Percentiles rank a stretch among this genome's conserved stretches.
Evolutionary conservation across 2,113 vertebrate genomes (phyloP).

Genomic region (Fregetta grallaria): DNA sequence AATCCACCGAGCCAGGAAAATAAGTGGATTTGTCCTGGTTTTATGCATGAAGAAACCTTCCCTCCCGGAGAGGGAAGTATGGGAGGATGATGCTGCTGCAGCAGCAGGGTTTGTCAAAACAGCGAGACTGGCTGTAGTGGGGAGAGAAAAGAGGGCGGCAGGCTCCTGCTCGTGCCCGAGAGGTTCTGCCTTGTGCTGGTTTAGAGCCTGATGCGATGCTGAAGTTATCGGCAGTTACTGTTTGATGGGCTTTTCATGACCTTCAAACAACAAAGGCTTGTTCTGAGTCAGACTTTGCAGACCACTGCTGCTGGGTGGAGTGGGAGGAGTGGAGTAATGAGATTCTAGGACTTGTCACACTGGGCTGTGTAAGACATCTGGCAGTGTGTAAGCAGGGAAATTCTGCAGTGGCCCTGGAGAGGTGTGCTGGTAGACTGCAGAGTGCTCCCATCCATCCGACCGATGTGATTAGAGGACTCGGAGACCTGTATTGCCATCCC

Average conservation of each 20-base stretch:
- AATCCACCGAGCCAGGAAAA: background rate
- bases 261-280: background rate
- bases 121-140: background rate
- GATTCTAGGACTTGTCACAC: background rate
- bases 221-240: background rate
- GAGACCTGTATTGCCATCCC: background rate
- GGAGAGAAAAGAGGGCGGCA: background rate
- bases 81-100: background rate
- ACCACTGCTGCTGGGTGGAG: constrained; percentile 3
- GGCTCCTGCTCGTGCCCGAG: background rate
- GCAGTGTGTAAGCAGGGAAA: background rate
- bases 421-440: background rate
- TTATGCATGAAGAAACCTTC: too few relatives aligned
- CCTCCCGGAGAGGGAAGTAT: background rate
- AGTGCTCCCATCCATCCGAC: background rate
- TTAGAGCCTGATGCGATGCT: background rate
- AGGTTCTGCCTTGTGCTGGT: background rate
- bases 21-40: background rate
- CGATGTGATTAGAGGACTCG: fast-evolving
- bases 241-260: background rate
- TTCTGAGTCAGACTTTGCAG: background rate
- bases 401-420: background rate
- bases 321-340: background rate
- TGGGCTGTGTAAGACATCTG: background rate
- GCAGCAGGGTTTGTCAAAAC: background rate